Base-by-base conservation (phyloP, 2,888 invertebrate genomes). In the Hermodice carunculata region DNA sequence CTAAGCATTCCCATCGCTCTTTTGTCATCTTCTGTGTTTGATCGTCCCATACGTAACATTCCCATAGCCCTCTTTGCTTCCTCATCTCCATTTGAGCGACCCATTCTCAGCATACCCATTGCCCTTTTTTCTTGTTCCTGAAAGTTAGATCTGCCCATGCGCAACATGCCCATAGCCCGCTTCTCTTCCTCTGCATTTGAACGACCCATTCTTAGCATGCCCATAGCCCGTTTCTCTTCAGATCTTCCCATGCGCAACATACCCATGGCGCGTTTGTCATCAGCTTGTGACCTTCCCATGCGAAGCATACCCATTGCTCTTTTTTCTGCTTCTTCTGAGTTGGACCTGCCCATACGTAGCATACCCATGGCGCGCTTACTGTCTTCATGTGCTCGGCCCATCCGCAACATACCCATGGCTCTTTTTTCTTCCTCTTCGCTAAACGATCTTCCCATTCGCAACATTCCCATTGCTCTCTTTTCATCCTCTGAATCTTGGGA, bases 341-440 rank as follows among this genome's bases (percentile, higher is more conserved):
- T 67, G 44, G 66, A 65, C 68, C 79, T 79, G 40, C 78, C 80
- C 29, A 80, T 69, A 44, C 80, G 70, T 28, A 80, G 73, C 74
- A 80, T 77, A 37, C 73, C 67, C 67, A 80, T 75, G 24, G 60
- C 32, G 11, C 60, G 24, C 26, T 60, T 60, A 37, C 40, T 29
- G 26, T 61, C 46, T 24, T 61, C 53, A 8, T n/a, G 19, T 8
- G 49, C 42, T 8, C 48, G 48, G 34, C 61, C 61, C 61, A 61
- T 61, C 26, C 61, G 48, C 3, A 61, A 34, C 61, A 61, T 61
- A 8, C 46, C 37, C 46, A 61, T 44, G 24, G 34, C 46, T n/a
- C 61, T 40, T 26, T 40, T 51, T 54, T 49, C 28, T 28, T 51
- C n/a, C 34, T 54, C 53, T 22, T 54, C 61, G 37, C 54, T 42